Conservation (phyloP, 2,888 invertebrate species). For the Trissolcus brochymenae region DNA sequence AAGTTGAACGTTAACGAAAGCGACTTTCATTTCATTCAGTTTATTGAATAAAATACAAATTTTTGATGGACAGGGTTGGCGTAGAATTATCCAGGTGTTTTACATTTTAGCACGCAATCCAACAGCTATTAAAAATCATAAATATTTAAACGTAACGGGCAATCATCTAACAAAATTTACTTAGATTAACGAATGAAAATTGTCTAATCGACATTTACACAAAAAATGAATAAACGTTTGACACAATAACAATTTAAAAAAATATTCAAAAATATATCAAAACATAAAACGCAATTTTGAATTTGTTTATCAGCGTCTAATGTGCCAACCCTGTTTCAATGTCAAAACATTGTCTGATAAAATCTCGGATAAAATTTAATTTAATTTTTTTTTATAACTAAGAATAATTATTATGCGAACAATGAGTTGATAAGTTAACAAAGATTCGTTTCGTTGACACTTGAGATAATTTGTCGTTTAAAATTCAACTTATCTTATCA, state of each 20-base stretch:
- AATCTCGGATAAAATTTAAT: conserved; percentile 1
- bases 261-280: background rate
- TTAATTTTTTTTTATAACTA: background rate
- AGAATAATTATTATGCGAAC: conserved; percentile 25
- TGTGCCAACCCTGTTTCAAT: conserved; percentile 29
- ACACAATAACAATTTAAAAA: conserved; percentile 4
- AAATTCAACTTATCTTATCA: background rate
- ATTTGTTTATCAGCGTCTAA: background rate
- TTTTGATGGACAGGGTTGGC: conserved; percentile 50
- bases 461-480: conserved; percentile 6
- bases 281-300: conserved; percentile 12
- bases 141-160: conserved; percentile 2
- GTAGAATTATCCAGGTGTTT: conserved; percentile 9
- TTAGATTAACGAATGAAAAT: conserved; percentile 17
- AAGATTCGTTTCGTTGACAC: conserved; percentile 4
- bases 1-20: conserved; percentile 29
- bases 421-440: conserved; percentile 18
- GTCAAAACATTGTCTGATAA: conserved; percentile 2
- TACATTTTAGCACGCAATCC: conserved; percentile 10
- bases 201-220: too few species aligned
- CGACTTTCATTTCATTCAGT: conserved; percentile 24
- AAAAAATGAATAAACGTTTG: background rate
- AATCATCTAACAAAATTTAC: conserved; percentile 10
- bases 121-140: conserved; percentile 7
- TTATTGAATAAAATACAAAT: conserved; percentile 48